These are phyloP conservation scores for Sturnus vulgaris DNA, from an alignment of 2,113 vertebrate genomes.

Conservation along the genomic window DNA sequence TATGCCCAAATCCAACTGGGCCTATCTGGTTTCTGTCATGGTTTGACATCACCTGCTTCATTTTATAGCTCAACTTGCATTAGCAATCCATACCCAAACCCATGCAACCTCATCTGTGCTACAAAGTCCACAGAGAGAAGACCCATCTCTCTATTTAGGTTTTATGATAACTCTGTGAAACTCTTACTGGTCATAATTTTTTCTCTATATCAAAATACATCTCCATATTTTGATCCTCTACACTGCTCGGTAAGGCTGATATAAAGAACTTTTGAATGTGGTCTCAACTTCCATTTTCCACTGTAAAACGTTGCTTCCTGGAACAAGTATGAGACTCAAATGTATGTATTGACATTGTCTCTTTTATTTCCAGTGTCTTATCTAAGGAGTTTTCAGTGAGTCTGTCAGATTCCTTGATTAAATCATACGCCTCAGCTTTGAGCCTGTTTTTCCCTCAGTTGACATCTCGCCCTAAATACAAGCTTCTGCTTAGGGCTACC, in stretches of 20 bases:
- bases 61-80: conserved; percentile 34
- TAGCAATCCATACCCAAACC: conserved; percentile 24
- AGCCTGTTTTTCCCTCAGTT: conserved; percentile 47
- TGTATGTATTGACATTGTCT: conserved; percentile 64
- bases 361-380: conserved; percentile 57
- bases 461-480: conserved; percentile 71
- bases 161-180: not conserved
- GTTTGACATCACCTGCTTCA: conserved; percentile 61
- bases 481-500: conserved; percentile 71
- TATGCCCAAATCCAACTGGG: conserved; percentile 48
- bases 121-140: not conserved
- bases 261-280: not conserved
- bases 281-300: not conserved
- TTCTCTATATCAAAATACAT: not conserved
- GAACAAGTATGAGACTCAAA: not conserved
- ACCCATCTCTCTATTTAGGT: not conserved
- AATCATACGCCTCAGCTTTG: conserved; percentile 62
- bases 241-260: not conserved
- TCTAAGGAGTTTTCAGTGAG: conserved; percentile 50
- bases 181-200: not conserved
- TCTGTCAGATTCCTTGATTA: conserved; percentile 69
- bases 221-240: not conserved
- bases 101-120: conserved; percentile 5
- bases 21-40: conserved; percentile 66
- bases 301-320: not conserved